These are phyloP conservation scores for Turritopsis dohrnii DNA, from an alignment of 30 jellyfish, hydroid and myxozoan genomes.

Conservation along the genomic window DNA sequence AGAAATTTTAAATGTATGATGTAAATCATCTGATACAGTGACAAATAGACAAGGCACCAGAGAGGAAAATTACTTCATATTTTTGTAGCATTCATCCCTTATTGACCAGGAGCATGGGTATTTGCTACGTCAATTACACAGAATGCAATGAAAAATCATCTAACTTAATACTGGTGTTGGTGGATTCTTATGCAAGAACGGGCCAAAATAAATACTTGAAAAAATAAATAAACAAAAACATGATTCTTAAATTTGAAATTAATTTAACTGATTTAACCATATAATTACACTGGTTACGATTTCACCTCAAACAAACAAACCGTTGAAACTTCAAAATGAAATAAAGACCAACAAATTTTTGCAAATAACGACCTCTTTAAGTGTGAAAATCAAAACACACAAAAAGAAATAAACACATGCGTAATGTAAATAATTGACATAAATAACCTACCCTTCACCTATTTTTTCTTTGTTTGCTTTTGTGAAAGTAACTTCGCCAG, in stretches of 20 bases:
- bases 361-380: too few relatives aligned
- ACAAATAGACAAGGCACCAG: background rate
- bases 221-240: too few relatives aligned
- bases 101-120: conserved; percentile 2
- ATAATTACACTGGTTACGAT: too few relatives aligned
- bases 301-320: too few relatives aligned
- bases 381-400: too few relatives aligned
- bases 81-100: conserved; percentile 14
- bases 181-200: too few relatives aligned
- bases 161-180: background rate
- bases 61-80: background rate
- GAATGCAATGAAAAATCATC: background rate
- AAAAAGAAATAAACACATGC: background rate
- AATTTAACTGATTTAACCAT: too few relatives aligned
- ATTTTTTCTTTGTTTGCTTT: conserved; percentile 92
- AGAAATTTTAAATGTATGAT: background rate
- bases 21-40: background rate
- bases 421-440: too few relatives aligned
- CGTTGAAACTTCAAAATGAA: too few relatives aligned
- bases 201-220: too few relatives aligned
- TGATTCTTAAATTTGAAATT: too few relatives aligned
- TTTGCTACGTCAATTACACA: background rate
- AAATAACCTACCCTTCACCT: conserved; percentile 91
- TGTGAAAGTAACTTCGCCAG: conserved; percentile 96
- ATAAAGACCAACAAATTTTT: too few relatives aligned